Conservation (phyloP, 2,888 invertebrate species). For the Chaitophorus viminalis region DNA sequence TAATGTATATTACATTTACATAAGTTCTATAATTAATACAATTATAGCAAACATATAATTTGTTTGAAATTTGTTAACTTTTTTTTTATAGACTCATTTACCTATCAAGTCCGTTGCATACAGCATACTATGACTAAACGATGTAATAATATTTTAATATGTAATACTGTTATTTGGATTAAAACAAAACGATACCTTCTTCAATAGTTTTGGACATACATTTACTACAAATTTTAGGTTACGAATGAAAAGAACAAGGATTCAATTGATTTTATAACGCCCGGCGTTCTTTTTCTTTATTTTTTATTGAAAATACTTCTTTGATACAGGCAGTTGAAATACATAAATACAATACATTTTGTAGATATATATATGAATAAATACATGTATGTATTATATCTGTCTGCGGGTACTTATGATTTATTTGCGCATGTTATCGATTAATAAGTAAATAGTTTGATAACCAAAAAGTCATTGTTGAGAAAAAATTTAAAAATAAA, state of each 20-base stretch:
- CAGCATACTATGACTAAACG: not conserved
- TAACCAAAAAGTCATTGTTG: too few relatives aligned
- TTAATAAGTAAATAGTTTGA: too few relatives aligned
- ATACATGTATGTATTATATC: too few relatives aligned
- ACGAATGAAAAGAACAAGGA: not conserved
- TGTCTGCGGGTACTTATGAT: too few relatives aligned
- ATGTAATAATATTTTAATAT: not conserved
- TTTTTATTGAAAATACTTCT: not conserved
- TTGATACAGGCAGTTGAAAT: too few relatives aligned
- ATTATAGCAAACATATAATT: not conserved
- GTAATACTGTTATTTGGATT: not conserved
- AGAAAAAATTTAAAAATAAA: too few relatives aligned
- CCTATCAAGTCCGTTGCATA: not conserved
- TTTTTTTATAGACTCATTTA: not conserved
- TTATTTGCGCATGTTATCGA: too few relatives aligned
- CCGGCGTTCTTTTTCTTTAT: not conserved
- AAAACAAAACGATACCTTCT: not conserved
- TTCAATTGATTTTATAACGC: not conserved
- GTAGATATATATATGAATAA: too few relatives aligned
- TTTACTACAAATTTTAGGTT: not conserved
- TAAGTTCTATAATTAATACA: not conserved
- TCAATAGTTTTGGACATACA: not conserved
- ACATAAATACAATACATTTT: too few relatives aligned
- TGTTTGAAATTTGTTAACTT: not conserved
- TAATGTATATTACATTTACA: not conserved